These are phyloP conservation scores for Fabriciana adippe DNA, from an alignment of 2,888 invertebrate genomes.

Conservation along the genomic window DNA sequence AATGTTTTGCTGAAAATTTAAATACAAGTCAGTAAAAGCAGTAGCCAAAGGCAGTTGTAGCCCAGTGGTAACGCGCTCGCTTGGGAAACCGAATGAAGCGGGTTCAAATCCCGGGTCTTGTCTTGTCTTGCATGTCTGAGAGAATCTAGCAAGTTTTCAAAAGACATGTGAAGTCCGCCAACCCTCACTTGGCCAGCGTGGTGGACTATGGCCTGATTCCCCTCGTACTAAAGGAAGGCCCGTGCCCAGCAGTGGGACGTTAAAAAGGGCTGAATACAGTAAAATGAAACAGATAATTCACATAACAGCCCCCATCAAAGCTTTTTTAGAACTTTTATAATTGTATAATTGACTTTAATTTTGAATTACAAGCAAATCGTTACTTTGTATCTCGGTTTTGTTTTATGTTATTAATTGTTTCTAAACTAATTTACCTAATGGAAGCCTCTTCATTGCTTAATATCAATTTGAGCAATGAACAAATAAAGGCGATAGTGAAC, in stretches of 20 bases:
- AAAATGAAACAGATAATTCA: constrained; percentile 2
- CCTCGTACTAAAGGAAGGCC: too few species aligned
- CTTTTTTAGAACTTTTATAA: not conserved
- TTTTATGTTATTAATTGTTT: constrained; percentile 15
- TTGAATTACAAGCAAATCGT: constrained; percentile 11
- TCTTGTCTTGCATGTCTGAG: too few species aligned
- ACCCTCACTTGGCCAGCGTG: too few species aligned
- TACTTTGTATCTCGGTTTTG: not conserved
- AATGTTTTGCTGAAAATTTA: not conserved
- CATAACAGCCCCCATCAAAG: not conserved
- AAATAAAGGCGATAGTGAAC: not conserved
- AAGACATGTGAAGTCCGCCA: too few species aligned
- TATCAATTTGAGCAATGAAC: constrained; percentile 1
- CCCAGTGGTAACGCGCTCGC: too few species aligned
- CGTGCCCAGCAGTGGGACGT: too few species aligned
- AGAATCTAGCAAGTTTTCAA: too few species aligned
- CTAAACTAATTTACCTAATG: constrained; percentile 11
- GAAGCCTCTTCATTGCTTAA: constrained; percentile 3
- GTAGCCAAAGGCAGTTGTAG: too few species aligned
- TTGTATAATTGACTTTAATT: constrained; percentile 15
- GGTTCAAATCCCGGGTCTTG: too few species aligned
- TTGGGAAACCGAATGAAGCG: too few species aligned
- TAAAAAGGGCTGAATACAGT: too few species aligned
- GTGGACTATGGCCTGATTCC: too few species aligned
- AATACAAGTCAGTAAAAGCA: not conserved